These are phyloP conservation scores for Gallinago undulata DNA, from an alignment of 2,113 vertebrate species.

Conservation along the genomic window DNA sequence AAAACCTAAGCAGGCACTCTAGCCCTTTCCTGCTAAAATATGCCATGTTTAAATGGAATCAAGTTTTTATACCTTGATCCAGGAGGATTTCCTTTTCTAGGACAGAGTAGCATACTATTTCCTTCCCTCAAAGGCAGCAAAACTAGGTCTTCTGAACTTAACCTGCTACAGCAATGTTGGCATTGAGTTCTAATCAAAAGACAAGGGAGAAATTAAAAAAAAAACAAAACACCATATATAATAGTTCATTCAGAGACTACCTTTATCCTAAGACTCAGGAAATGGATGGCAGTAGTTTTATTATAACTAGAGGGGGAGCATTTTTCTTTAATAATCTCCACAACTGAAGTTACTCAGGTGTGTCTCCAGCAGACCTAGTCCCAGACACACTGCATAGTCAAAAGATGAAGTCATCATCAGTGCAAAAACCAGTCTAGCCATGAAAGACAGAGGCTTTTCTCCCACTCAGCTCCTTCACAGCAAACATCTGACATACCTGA, in stretches of 20 bases:
- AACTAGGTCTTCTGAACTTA: constrained; percentile 29
- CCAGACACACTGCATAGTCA: constrained; percentile 29
- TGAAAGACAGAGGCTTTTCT: background rate
- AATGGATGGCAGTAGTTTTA: constrained; percentile 15
- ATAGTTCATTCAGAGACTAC: background rate
- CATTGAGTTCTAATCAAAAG: background rate
- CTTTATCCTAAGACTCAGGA: background rate
- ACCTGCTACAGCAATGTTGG: background rate
- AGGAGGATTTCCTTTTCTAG: constrained; percentile 59
- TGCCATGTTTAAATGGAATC: constrained; percentile 1
- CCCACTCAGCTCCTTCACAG: background rate
- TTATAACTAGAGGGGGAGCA: constrained; percentile 52
- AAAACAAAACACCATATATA: background rate
- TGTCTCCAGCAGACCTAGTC: constrained; percentile 25
- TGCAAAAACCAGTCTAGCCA: constrained; percentile 27
- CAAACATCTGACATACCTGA: background rate
- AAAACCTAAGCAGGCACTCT: background rate
- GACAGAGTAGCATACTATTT: constrained; percentile 20
- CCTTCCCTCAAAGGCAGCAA: constrained; percentile 29
- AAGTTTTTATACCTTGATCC: background rate
- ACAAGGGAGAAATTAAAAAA: background rate
- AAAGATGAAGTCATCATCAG: constrained; percentile 23
- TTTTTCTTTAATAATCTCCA: constrained; percentile 41
- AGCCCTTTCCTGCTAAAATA: background rate
- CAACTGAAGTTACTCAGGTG: constrained; percentile 58